Conservation (phyloP, 1,140 invertebrate genomes). For the Bombus cullumanus region DNA sequence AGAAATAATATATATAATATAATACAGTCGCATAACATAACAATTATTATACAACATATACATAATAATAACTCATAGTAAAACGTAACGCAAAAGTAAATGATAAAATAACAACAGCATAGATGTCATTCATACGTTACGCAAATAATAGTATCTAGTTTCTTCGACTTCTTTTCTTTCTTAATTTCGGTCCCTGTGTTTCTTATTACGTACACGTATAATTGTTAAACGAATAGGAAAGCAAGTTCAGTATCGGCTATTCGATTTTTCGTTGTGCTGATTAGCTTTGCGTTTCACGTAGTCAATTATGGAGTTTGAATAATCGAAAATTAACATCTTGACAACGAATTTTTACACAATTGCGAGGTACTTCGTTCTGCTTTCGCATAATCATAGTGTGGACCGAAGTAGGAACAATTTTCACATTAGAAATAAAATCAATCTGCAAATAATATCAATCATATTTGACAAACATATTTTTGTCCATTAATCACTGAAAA, state of each 20-base stretch:
- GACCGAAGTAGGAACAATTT: constrained; percentile 47
- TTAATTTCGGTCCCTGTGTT: constrained; percentile 40
- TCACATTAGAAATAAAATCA: not conserved
- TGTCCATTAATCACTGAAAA: not conserved
- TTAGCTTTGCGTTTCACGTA: not conserved
- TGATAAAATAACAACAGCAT: constrained; percentile 53
- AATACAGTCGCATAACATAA: constrained; percentile 67
- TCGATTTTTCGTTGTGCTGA: constrained; percentile 24
- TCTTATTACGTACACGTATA: constrained; percentile 3
- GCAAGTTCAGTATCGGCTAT: not conserved
- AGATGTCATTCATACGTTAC: constrained; percentile 13
- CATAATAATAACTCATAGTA: constrained; percentile 57
- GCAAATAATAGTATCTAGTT: constrained; percentile 19
- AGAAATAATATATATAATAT: constrained; percentile 67
- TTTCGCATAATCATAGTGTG: not conserved
- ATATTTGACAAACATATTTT: constrained; percentile 1
- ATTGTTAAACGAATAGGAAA: constrained; percentile 4
- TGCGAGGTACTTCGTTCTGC: constrained; percentile 30
- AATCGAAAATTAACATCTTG: not conserved
- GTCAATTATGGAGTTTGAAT: not conserved
- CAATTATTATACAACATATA: constrained; percentile 65
- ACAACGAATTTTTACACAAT: not conserved
- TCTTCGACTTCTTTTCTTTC: not conserved
- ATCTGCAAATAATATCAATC: not conserved
- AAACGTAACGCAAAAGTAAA: constrained; percentile 61